These are phyloP conservation scores for Drosophila sp. DNA, from an alignment of 1,140 invertebrate genomes.

Conservation along the genomic window DNA sequence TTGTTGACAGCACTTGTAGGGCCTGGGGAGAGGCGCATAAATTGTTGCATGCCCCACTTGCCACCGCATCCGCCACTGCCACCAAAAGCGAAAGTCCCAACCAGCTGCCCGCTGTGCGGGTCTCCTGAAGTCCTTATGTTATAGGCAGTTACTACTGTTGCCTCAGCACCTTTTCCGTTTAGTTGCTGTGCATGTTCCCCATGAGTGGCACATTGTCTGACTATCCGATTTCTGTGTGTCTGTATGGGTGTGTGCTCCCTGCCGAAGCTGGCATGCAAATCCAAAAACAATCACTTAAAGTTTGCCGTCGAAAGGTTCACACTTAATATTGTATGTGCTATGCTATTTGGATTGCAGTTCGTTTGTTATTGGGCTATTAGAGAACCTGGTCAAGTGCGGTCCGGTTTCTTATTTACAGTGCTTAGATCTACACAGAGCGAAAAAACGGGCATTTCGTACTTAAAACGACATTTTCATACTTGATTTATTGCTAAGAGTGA, in stretches of 20 bases:
- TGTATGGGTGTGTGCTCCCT: slow-evolving; percentile 11
- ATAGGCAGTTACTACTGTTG: slow-evolving; percentile 5
- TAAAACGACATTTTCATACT: no score
- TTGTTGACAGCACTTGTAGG: slow-evolving; percentile 50
- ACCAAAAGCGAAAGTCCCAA: slow-evolving; percentile 1
- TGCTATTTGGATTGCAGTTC: neutral
- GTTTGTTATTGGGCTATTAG: neutral
- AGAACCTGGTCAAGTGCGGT: neutral
- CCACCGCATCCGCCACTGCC: neutral
- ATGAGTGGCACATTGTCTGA: neutral
- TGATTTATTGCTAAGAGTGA: no score
- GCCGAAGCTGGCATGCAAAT: slow-evolving; percentile 56
- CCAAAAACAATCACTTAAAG: slow-evolving; percentile 58
- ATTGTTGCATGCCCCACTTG: slow-evolving; percentile 37
- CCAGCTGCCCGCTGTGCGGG: slow-evolving; percentile 19
- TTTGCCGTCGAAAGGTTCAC: slow-evolving; percentile 44
- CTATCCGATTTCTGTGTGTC: slow-evolving; percentile 2
- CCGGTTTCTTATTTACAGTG: neutral
- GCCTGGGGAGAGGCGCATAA: slow-evolving; percentile 48
- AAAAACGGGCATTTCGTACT: no score
- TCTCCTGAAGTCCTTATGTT: slow-evolving; percentile 1
- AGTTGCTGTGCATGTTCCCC: neutral
- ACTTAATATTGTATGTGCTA: slow-evolving; percentile 12
- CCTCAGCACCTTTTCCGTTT: slow-evolving; percentile 9
- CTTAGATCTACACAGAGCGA: no score